phyloP scores from a whole-genome alignment of 1,140 invertebrate species.

The Coptotermes formosanus region DNA sequence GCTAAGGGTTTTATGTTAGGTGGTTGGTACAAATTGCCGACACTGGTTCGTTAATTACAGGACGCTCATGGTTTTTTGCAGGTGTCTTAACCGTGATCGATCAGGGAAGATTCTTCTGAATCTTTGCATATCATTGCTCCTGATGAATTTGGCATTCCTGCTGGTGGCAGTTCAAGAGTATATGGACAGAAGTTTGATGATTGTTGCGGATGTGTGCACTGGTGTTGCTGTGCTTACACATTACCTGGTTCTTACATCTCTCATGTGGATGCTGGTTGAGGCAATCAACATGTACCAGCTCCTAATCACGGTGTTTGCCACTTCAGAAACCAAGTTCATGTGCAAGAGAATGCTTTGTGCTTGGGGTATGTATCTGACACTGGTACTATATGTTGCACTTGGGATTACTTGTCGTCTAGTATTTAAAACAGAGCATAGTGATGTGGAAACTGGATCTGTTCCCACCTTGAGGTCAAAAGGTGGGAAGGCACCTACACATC shows the following conservation, averaged over 20 bases:
- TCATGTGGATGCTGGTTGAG: constrained; percentile 58
- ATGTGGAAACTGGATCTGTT: too few relatives aligned
- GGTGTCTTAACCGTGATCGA: constrained; percentile 52
- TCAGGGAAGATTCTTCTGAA: constrained; percentile 57
- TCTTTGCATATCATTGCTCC: constrained; percentile 51
- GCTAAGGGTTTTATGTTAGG: too few relatives aligned
- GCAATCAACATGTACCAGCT: constrained; percentile 57
- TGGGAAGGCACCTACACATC: too few relatives aligned
- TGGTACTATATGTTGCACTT: too few relatives aligned
- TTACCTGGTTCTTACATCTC: constrained; percentile 41
- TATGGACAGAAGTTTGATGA: constrained; percentile 30
- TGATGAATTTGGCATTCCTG: constrained; percentile 52
- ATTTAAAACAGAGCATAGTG: too few relatives aligned
- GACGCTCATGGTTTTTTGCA: constrained; percentile 34
- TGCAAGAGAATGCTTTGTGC: constrained; percentile 52
- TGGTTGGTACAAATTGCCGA: too few relatives aligned
- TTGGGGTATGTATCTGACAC: constrained; percentile 51
- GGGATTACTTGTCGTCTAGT: too few relatives aligned
- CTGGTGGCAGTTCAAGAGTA: constrained; percentile 43
- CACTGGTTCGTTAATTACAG: too few relatives aligned
- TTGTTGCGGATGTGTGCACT: constrained; percentile 23
- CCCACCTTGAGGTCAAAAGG: too few relatives aligned
- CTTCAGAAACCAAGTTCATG: constrained; percentile 52
- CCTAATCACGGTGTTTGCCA: constrained; percentile 55
- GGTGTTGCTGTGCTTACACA: constrained; percentile 41